Conservation (phyloP, 1,140 invertebrate species). For the Leptestheria dahalacensis region DNA sequence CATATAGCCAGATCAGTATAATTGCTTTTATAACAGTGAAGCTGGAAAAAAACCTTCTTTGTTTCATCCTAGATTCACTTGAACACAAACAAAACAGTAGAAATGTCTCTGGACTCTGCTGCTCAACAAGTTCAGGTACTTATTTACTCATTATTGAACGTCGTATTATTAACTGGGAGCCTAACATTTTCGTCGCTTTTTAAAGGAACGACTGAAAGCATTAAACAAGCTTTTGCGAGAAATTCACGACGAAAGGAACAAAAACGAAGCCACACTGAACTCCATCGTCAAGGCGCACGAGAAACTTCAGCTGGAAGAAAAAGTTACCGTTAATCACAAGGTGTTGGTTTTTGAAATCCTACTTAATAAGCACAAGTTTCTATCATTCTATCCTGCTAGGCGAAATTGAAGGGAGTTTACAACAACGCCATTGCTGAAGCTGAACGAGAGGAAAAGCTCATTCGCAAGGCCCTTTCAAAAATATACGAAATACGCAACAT, state of each 20-base stretch:
- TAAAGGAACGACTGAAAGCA: slow-evolving; percentile 58
- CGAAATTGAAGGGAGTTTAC: slow-evolving; percentile 67
- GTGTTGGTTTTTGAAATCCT: slow-evolving; percentile 21
- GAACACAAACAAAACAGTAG: slow-evolving; percentile 16
- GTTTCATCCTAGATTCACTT: not conserved
- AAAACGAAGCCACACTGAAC: slow-evolving; percentile 61
- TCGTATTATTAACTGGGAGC: not conserved
- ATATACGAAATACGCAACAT: slow-evolving; percentile 83
- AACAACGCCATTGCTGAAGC: slow-evolving; percentile 62
- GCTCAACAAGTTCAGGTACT: slow-evolving; percentile 50
- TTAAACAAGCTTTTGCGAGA: slow-evolving; percentile 59
- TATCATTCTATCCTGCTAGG: slow-evolving; percentile 32
- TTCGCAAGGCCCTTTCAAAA: slow-evolving; percentile 63
- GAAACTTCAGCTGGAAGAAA: slow-evolving; percentile 49
- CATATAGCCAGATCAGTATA: too few relatives aligned
- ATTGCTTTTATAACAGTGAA: not conserved
- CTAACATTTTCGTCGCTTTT: slow-evolving; percentile 16
- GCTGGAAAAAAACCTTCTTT: not conserved
- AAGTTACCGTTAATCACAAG: slow-evolving; percentile 40
- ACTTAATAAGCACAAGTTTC: slow-evolving; percentile 12
- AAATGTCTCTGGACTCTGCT: slow-evolving; percentile 57
- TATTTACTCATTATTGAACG: not conserved
- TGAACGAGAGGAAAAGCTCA: slow-evolving; percentile 64
- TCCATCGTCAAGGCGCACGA: slow-evolving; percentile 65
- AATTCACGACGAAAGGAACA: slow-evolving; percentile 56